Evolutionary conservation across 2,113 vertebrate species (phyloP).

Genomic region (Pardalotus punctatus): DNA sequence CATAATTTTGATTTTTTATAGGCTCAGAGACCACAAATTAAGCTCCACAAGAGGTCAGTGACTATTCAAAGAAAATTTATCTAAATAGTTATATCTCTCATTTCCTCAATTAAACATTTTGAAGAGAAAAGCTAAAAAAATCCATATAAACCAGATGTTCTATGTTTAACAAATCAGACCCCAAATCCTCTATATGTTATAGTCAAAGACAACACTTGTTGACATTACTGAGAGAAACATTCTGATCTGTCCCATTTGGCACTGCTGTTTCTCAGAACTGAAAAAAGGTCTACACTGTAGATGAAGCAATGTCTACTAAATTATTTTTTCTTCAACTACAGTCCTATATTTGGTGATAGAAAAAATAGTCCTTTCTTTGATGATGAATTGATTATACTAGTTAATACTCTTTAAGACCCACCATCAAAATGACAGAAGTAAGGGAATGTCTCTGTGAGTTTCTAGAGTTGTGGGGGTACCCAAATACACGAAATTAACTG

Average conservation of each 20-base stretch:
- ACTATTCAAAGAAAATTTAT: conserved; percentile 1
- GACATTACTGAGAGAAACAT: not conserved
- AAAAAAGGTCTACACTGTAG: not conserved
- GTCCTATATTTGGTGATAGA: not conserved
- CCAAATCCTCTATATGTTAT: not conserved
- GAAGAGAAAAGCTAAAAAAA: not conserved
- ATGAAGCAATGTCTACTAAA: not conserved
- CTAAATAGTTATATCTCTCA: not conserved
- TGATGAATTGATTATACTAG: not conserved
- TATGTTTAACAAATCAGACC: not conserved
- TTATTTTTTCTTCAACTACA: not conserved
- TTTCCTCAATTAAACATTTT: not conserved
- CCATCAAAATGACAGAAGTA: not conserved
- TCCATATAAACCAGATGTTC: not conserved
- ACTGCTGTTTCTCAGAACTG: not conserved
- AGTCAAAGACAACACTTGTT: not conserved
- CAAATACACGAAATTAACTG: not conserved
- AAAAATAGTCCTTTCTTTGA: not conserved
- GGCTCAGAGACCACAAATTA: not conserved
- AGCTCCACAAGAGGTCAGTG: not conserved
- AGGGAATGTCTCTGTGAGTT: not conserved
- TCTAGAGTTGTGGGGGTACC: not conserved
- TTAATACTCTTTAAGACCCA: not conserved
- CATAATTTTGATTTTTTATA: not conserved
- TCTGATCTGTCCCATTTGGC: not conserved